Conservation (phyloP, 1,140 invertebrate species). For the Aphelenchoides avenae region DNA sequence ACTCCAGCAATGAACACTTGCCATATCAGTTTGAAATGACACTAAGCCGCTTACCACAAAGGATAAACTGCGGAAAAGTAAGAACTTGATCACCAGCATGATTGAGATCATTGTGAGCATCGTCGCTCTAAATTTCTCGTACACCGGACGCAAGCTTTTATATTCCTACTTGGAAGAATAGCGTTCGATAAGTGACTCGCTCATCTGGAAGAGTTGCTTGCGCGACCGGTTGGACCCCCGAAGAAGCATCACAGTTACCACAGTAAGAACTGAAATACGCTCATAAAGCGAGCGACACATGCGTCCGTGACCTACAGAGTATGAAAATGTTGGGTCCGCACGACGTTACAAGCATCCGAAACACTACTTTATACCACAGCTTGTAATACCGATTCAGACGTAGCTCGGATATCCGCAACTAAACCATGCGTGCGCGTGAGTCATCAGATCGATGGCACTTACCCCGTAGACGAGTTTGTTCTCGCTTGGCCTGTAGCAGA, state of each 20-base stretch:
- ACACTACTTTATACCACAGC: constrained; percentile 42
- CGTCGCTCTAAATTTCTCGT: constrained; percentile 32
- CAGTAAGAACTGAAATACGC: constrained; percentile 32
- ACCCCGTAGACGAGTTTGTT: constrained; percentile 29
- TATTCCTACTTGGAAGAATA: constrained; percentile 40
- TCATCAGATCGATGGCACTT: not conserved
- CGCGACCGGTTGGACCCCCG: constrained; percentile 41
- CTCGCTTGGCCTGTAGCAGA: constrained; percentile 27
- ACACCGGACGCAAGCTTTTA: not conserved
- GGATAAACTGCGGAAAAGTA: constrained; percentile 41
- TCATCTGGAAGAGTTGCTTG: constrained; percentile 48
- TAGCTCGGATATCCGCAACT: constrained; percentile 34
- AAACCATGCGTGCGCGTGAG: not conserved
- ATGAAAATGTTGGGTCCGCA: constrained; percentile 48
- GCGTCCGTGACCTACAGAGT: constrained; percentile 22
- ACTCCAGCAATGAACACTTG: too few relatives aligned
- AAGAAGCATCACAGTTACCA: constrained; percentile 36
- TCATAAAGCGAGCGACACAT: not conserved
- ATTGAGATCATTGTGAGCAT: constrained; percentile 51
- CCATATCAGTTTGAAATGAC: constrained; percentile 14
- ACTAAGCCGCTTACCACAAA: constrained; percentile 31
- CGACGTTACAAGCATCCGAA: constrained; percentile 43
- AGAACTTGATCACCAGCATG: constrained; percentile 44
- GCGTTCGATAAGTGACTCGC: constrained; percentile 40
- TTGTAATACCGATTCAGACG: constrained; percentile 29